Evolutionary conservation across 2,797 vertebrate species (phyloP).

Genomic region (Vireo griseus): DNA sequence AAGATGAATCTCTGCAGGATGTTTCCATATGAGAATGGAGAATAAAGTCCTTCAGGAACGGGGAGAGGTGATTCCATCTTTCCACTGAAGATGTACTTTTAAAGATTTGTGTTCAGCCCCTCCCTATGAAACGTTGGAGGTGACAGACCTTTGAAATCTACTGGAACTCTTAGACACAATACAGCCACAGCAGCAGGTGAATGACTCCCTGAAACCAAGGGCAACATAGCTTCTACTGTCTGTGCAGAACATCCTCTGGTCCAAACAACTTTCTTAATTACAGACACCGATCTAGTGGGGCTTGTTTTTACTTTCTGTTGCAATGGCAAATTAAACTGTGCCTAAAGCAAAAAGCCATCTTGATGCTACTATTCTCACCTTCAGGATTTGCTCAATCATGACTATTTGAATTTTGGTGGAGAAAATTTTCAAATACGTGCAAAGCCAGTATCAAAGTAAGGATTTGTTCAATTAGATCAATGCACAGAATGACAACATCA

Average conservation of each 20-base stretch:
- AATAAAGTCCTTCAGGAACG: background rate
- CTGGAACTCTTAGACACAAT: background rate
- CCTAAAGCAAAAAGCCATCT: background rate
- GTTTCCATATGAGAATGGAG: background rate
- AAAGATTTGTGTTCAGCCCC: background rate
- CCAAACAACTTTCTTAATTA: background rate
- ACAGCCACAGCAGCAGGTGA: background rate
- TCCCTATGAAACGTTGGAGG: accelerated
- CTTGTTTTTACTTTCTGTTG: background rate
- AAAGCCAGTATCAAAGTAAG: background rate
- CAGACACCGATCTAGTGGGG: background rate
- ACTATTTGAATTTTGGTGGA: background rate
- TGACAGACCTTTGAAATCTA: background rate
- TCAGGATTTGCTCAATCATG: background rate
- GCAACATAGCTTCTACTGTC: background rate
- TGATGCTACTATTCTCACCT: background rate
- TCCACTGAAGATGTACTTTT: background rate
- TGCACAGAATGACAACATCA: background rate
- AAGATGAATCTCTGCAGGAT: background rate
- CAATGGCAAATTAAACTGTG: background rate
- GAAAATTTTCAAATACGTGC: background rate
- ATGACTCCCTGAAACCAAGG: background rate
- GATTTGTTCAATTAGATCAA: background rate
- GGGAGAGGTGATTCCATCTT: background rate
- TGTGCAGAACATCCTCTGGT: background rate